phyloP scores from a whole-genome alignment of 2,113 vertebrate genomes.

The Semnornis frantzii region DNA sequence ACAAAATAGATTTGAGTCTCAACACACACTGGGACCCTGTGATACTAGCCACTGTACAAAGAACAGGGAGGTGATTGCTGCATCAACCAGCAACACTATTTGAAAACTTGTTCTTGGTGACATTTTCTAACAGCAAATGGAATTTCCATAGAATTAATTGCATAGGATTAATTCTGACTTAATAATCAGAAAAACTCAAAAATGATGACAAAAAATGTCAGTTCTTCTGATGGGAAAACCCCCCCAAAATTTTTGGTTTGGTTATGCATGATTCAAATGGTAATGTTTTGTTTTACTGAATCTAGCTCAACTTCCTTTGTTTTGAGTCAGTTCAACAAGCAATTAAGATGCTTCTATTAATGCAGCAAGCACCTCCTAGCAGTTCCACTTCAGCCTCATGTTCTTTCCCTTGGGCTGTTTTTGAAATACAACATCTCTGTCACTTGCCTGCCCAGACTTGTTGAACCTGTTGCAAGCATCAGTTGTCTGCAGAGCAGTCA shows the following conservation, averaged over 20 bases:
- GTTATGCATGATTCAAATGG: neutral
- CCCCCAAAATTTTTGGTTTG: neutral
- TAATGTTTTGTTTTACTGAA: neutral
- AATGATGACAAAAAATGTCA: constrained; percentile 2
- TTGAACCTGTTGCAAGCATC: neutral
- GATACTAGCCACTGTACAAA: neutral
- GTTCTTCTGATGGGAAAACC: neutral
- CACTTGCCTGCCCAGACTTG: neutral
- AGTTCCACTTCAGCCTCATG: neutral
- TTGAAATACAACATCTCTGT: neutral
- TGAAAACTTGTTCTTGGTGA: neutral
- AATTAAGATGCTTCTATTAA: neutral
- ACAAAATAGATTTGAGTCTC: neutral
- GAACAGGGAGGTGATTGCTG: neutral
- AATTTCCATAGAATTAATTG: neutral
- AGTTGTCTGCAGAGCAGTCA: neutral
- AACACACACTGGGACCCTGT: neutral
- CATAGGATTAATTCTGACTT: too few species aligned
- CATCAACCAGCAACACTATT: neutral
- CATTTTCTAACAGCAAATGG: neutral
- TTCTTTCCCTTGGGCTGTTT: neutral
- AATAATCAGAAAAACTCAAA: neutral
- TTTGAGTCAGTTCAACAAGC: neutral
- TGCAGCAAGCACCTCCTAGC: neutral
- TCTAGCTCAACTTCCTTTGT: neutral